Evolutionary conservation across 2,888 invertebrate genomes (phyloP).

Genomic region (Chloroclysta siterata): DNA sequence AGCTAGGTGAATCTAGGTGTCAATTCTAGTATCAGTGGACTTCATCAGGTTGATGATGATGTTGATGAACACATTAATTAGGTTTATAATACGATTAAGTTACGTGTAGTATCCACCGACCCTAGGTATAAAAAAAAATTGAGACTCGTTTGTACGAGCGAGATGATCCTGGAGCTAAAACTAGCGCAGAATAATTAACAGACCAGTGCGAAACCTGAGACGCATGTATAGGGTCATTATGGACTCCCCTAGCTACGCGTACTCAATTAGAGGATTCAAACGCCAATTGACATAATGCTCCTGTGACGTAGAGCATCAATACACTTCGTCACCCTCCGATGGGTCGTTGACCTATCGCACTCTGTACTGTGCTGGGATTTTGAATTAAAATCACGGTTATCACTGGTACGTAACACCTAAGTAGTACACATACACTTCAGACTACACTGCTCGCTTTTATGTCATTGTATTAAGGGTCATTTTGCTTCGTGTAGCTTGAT

Average conservation of each 20-base stretch:
- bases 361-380: not conserved
- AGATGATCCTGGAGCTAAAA: not conserved
- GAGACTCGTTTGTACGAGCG: no score
- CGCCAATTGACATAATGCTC: not conserved
- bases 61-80: no score
- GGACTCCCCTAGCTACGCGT: not conserved
- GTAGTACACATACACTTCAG: not conserved
- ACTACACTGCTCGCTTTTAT: no score
- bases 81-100: no score
- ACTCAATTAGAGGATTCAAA: slow-evolving; percentile 2
- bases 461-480: no score
- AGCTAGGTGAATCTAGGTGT: no score
- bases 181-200: not conserved
- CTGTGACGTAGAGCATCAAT: slow-evolving; percentile 1
- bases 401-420: not conserved
- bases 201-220: not conserved
- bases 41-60: no score
- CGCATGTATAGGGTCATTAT: not conserved
- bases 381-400: not conserved
- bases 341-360: not conserved
- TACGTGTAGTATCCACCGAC: no score
- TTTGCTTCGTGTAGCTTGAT: no score
- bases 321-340: not conserved
- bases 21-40: no score
- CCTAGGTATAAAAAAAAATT: no score